A percentile compares a stretch with the other conserved stretches of the same genome.
phyloP scores from a whole-genome alignment of 1,140 invertebrate genomes.

The Pogonomyrmex californicus region DNA sequence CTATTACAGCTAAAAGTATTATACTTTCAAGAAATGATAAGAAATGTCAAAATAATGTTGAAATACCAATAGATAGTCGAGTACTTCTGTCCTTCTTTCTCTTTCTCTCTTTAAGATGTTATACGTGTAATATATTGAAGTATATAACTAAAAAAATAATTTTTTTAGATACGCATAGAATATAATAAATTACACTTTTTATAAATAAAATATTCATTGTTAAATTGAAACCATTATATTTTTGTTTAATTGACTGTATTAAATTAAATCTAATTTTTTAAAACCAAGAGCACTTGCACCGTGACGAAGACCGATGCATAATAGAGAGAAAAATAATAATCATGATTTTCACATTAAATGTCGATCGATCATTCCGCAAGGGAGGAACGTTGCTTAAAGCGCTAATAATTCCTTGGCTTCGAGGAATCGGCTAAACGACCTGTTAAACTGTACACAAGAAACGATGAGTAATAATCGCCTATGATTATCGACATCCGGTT shows the following conservation, averaged over 20 bases:
- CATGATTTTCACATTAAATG: background rate
- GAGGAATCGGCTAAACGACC: constrained; percentile 1
- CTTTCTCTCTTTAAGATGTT: background rate
- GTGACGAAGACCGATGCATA: background rate
- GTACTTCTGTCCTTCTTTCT: background rate
- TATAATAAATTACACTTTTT: background rate
- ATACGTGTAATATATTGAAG: background rate
- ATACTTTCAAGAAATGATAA: background rate
- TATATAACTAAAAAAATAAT: background rate
- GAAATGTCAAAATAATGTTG: background rate
- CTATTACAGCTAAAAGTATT: background rate
- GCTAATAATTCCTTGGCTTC: constrained; percentile 15
- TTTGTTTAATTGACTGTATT: too few relatives aligned
- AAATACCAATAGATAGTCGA: background rate
- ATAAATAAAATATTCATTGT: constrained; percentile 8
- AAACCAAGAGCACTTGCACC: too few relatives aligned
- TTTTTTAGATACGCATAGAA: background rate
- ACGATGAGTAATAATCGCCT: constrained; percentile 49
- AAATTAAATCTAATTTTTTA: too few relatives aligned
- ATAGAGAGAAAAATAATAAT: background rate
- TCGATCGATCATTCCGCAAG: constrained; percentile 19
- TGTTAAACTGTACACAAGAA: constrained; percentile 39
- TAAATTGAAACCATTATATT: background rate
- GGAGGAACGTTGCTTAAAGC: background rate
- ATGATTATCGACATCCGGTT: constrained; percentile 56